These are phyloP conservation scores for Saxidomus purpurata DNA, from an alignment of 1,140 invertebrate genomes.

Conservation along the genomic window DNA sequence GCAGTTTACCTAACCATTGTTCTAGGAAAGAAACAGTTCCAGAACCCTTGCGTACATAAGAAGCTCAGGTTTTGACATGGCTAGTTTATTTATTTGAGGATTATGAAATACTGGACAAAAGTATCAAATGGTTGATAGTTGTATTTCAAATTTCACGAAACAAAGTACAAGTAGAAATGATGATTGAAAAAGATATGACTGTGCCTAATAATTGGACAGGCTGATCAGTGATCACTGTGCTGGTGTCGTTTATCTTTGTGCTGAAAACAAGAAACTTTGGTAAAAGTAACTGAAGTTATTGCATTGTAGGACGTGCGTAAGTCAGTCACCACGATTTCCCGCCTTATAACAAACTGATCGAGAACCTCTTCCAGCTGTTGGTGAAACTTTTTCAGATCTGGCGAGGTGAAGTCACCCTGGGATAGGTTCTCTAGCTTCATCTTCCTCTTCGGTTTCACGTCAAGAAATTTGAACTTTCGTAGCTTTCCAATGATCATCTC, in stretches of 20 bases:
- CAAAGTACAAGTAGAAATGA: too few relatives aligned
- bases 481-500: slow-evolving; percentile 36
- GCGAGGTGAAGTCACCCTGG: background rate
- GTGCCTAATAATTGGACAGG: too few relatives aligned
- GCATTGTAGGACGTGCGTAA: slow-evolving; percentile 24
- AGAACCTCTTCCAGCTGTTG: slow-evolving; percentile 12
- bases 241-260: slow-evolving; percentile 29
- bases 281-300: slow-evolving; percentile 52
- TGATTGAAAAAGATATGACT: too few relatives aligned
- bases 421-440: slow-evolving; percentile 38
- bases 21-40: too few relatives aligned
- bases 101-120: too few relatives aligned
- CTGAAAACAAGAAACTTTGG: slow-evolving; percentile 41
- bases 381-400: slow-evolving; percentile 15
- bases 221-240: too few relatives aligned
- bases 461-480: slow-evolving; percentile 29
- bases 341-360: slow-evolving; percentile 43
- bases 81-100: too few relatives aligned
- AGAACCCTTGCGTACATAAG: too few relatives aligned
- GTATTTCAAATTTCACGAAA: too few relatives aligned
- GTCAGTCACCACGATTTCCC: slow-evolving; percentile 57
- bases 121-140: too few relatives aligned
- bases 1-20: too few relatives aligned
- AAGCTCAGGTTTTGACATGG: too few relatives aligned
- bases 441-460: background rate